These are phyloP conservation scores for Tetranychus piercei DNA, from an alignment of 2,888 invertebrate species.

Conservation along the genomic window DNA sequence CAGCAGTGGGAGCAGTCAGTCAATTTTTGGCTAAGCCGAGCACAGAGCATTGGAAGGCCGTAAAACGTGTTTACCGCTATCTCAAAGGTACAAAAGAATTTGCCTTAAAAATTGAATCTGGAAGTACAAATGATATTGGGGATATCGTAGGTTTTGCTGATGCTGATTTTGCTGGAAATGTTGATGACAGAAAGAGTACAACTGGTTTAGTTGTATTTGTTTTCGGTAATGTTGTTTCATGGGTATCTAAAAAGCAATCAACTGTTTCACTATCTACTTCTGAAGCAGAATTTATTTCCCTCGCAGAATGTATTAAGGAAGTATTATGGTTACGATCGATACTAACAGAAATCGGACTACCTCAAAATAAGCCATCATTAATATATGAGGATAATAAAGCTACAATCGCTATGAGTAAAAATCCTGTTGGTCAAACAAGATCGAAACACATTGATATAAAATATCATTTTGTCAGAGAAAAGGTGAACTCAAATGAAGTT, in stretches of 20 bases:
- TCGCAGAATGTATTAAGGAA: constrained; percentile 13
- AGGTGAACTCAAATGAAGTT: constrained; percentile 17
- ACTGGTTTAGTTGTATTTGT: constrained; percentile 19
- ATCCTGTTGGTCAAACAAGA: constrained; percentile 24
- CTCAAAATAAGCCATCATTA: background rate
- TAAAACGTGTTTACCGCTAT: constrained; percentile 12
- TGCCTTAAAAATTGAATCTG: background rate
- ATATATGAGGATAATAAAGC: constrained; percentile 25
- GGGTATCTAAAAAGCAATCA: constrained; percentile 19
- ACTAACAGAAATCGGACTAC: constrained; percentile 10
- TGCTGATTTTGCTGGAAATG: constrained; percentile 23
- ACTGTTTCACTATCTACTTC: constrained; percentile 19
- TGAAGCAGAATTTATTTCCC: constrained; percentile 22
- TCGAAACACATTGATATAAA: constrained; percentile 26
- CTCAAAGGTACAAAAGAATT: constrained; percentile 12
- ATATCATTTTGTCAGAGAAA: constrained; percentile 23
- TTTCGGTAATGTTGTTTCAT: constrained; percentile 16
- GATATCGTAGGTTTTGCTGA: constrained; percentile 19
- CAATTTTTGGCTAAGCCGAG: constrained; percentile 3
- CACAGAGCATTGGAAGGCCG: constrained; percentile 12
- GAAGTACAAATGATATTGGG: background rate
- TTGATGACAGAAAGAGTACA: background rate
- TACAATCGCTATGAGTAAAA: constrained; percentile 24
- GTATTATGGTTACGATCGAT: constrained; percentile 13
- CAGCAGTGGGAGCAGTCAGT: constrained; percentile 10